Conservation (phyloP, 2,113 vertebrate species). For the Engystomops pustulosus region DNA sequence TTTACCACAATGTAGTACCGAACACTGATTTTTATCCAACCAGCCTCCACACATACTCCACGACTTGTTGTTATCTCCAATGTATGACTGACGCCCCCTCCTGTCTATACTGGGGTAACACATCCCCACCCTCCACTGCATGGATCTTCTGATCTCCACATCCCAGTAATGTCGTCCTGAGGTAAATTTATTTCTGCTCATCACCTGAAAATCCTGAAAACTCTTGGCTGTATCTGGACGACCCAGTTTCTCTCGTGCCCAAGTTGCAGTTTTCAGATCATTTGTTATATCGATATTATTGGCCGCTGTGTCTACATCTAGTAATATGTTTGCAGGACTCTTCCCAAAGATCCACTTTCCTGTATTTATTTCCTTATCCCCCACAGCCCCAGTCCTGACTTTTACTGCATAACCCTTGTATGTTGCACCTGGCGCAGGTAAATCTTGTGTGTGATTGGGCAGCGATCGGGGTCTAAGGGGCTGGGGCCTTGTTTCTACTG, state of each 20-base stretch:
- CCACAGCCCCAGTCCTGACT: background rate
- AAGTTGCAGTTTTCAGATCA: background rate
- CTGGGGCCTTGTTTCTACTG: no score
- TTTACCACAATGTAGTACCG: background rate
- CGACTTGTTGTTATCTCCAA: background rate
- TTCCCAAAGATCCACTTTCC: background rate
- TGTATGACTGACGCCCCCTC: background rate
- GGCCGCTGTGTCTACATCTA: background rate
- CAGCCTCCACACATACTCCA: background rate
- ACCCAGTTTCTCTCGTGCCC: background rate
- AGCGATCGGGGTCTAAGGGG: background rate
- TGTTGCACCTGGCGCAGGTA: background rate
- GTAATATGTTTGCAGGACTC: constrained; percentile 8
- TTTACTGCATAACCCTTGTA: background rate
- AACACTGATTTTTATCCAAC: background rate
- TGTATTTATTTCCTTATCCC: background rate
- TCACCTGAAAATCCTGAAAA: background rate
- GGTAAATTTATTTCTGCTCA: background rate
- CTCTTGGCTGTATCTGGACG: background rate
- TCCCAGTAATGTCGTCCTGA: constrained; percentile 10
- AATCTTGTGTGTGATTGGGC: background rate
- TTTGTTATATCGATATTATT: background rate
- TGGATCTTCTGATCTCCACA: background rate
- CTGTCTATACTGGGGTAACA: background rate
- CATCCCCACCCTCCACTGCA: background rate